A percentile compares a stretch with the other conserved stretches of the same genome.
Conservation (phyloP, 1,140 invertebrate genomes). For the Aethina tumida region DNA sequence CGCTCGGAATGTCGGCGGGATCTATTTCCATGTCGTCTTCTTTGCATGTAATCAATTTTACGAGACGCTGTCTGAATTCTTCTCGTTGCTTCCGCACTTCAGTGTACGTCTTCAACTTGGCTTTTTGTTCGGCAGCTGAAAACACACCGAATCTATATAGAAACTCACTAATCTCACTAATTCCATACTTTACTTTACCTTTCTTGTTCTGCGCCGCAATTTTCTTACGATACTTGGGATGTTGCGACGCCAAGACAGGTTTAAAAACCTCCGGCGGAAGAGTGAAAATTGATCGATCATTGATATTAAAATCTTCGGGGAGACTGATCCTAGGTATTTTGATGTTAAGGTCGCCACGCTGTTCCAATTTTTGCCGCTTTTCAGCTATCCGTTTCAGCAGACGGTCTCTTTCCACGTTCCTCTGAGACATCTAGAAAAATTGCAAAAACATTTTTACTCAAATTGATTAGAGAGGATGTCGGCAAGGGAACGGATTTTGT, state of each 20-base stretch:
- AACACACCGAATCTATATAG: not conserved
- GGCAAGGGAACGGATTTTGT: no score
- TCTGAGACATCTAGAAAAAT: conserved; percentile 19
- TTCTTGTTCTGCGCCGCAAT: conserved; percentile 25
- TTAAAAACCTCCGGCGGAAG: conserved; percentile 43
- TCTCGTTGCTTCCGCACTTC: conserved; percentile 63
- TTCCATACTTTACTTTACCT: conserved; percentile 16
- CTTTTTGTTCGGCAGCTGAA: conserved; percentile 23
- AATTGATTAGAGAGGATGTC: no score
- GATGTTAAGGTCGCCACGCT: conserved; percentile 27
- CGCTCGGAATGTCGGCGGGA: conserved; percentile 39
- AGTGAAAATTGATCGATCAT: conserved; percentile 41
- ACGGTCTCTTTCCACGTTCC: conserved; percentile 26
- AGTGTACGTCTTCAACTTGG: conserved; percentile 51
- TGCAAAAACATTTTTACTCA: no score
- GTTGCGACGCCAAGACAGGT: conserved; percentile 29
- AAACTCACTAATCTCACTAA: not conserved
- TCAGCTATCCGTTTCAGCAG: conserved; percentile 30
- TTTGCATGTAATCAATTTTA: conserved; percentile 44
- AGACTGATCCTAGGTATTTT: conserved; percentile 40
- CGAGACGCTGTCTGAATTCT: conserved; percentile 68
- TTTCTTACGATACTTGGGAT: conserved; percentile 31
- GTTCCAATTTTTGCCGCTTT: conserved; percentile 28
- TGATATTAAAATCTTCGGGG: conserved; percentile 42
- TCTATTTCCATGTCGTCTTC: conserved; percentile 38